A percentile compares a stretch with the other conserved stretches of the same genome.
Conservation (phyloP, 2,888 invertebrate species). For the Drosophila nigricruria region DNA sequence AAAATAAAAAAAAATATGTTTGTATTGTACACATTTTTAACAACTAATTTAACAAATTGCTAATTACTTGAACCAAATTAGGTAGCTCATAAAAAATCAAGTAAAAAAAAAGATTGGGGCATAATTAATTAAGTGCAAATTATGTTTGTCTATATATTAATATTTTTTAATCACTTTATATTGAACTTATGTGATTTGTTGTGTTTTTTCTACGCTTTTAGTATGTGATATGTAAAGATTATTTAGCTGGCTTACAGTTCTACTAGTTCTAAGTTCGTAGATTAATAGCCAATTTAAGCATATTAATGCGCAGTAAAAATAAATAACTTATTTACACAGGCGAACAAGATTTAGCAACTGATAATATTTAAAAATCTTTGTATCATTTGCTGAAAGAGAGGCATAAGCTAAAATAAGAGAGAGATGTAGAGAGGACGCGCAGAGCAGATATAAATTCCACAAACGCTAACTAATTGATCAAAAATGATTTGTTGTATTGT, state of each 20-base stretch:
- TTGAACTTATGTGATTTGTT: background rate
- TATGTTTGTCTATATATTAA: background rate
- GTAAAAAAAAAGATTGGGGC: background rate
- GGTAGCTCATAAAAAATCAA: background rate
- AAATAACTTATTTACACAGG: background rate
- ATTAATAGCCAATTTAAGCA: background rate
- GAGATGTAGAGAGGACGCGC: background rate
- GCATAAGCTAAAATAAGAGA: background rate
- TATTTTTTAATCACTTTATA: background rate
- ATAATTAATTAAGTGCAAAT: background rate
- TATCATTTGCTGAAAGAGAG: background rate
- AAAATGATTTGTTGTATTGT: background rate
- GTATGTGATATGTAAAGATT: background rate
- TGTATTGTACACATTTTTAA: background rate
- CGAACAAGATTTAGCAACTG: background rate
- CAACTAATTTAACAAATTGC: background rate
- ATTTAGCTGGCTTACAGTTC: background rate
- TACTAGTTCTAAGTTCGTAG: background rate
- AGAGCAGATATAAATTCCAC: no score
- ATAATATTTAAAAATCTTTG: background rate
- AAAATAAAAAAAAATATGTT: conserved; percentile 12
- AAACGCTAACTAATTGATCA: background rate
- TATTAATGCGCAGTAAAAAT: background rate
- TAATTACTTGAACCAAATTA: background rate
- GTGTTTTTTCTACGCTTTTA: background rate